phyloP scores from a whole-genome alignment of 2,113 vertebrate species.

The Pachyramphus minor region DNA sequence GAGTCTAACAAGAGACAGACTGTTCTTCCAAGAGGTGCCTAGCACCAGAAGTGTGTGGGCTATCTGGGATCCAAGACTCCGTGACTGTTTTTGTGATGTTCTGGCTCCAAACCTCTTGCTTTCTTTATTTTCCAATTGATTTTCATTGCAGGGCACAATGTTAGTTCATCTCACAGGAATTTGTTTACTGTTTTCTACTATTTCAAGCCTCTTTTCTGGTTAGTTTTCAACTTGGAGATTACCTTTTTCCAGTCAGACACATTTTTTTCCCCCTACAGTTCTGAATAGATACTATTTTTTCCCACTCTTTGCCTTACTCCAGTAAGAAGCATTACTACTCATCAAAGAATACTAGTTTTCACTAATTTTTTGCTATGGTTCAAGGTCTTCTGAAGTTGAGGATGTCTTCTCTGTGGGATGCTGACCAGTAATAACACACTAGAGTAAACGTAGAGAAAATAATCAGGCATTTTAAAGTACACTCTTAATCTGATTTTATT shows the following conservation, averaged over 20 bases:
- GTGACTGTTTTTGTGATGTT: background rate
- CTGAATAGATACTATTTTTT: background rate
- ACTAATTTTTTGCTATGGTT: background rate
- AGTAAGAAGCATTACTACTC: background rate
- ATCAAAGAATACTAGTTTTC: background rate
- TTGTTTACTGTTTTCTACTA: constrained; percentile 16
- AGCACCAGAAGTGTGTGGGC: background rate
- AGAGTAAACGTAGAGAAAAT: background rate
- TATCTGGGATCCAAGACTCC: background rate
- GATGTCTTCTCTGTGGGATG: background rate
- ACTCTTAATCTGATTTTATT: background rate
- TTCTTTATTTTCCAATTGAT: background rate
- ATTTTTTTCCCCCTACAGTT: background rate
- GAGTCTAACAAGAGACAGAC: background rate
- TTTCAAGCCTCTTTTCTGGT: background rate
- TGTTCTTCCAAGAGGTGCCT: constrained; percentile 20
- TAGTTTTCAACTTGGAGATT: background rate
- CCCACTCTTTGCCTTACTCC: background rate
- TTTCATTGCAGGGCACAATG: background rate
- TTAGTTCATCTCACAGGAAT: constrained; percentile 42
- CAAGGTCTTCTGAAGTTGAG: background rate
- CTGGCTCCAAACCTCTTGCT: background rate
- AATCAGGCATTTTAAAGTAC: background rate
- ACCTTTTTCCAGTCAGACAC: background rate
- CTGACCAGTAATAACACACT: background rate